Base-by-base conservation (phyloP, 2,888 invertebrate species). In the Plebejus anna region DNA sequence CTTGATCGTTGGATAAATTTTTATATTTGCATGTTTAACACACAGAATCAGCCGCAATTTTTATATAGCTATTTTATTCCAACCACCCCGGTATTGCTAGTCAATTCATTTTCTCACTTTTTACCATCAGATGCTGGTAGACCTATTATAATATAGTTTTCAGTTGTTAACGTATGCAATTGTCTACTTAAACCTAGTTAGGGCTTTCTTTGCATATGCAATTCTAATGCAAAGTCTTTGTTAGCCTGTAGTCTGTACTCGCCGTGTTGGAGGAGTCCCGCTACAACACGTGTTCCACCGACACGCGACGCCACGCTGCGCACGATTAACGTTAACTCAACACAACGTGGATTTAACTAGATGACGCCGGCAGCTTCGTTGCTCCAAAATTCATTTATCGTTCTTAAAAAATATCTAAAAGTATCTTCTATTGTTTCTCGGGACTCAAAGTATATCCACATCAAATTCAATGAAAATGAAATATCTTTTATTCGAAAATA, bases 231-330 rank as follows among this genome's bases (percentile, higher is more conserved):
- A 28, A 61, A 61, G 61, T 22, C 61, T 61, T 61, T 61, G 61
- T 28, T 61, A 61, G 7, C 61, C 22, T 22, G 61, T 28, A 22
- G 22, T 22, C 61, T 3, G 9, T 22, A 59, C 0, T 9, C 6
- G 59, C 9, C 28, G 4, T 61, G 28, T 28, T 11, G 3, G 61
- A 61, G 28, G 28, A 28, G 61, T 22, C 61, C 61, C 61, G 61
- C 28, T 61, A 61, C 28, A 61, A 61, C 61, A 61, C 61, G 61
- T 61, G 61, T 28, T 61, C 1, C 28, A 28, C 59, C 22, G 47
- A 55, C 55, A 55, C 55, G 55, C 61, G 61, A 61, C 61, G 22
- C 22, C 61, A 61, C 61, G 61, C 61, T 61, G 61, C 61, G 61
- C 61, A 61, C 61, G 61, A 61, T 61, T 61, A 61, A 61, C 28